Evolutionary conservation across 2,797 vertebrate species (phyloP).

Genomic region (Sandelia bainsii): DNA sequence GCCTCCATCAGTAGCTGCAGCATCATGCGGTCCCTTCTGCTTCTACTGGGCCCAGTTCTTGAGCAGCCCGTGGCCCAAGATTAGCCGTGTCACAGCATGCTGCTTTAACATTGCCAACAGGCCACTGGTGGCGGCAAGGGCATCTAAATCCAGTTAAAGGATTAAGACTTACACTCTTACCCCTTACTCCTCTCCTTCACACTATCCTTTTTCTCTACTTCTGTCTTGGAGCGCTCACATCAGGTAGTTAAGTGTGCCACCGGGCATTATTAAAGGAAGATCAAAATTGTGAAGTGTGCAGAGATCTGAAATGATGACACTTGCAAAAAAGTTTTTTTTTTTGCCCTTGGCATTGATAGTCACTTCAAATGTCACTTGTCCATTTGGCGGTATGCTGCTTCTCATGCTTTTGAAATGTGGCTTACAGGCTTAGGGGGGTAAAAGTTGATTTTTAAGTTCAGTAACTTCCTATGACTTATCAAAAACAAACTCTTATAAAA

Average conservation of each 20-base stretch:
- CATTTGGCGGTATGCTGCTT: slow-evolving; percentile 43
- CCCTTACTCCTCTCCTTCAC: slow-evolving; percentile 47
- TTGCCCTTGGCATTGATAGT: slow-evolving; percentile 49
- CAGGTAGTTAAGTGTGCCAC: slow-evolving; percentile 64
- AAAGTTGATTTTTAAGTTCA: slow-evolving; percentile 11
- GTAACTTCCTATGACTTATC: slow-evolving; percentile 1
- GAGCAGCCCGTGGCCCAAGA: slow-evolving; percentile 75
- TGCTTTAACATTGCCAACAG: slow-evolving; percentile 72
- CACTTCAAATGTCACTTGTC: slow-evolving; percentile 57
- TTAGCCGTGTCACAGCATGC: slow-evolving; percentile 78
- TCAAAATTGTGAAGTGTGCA: slow-evolving; percentile 64
- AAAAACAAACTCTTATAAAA: slow-evolving; percentile 13
- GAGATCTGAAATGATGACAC: slow-evolving; percentile 71
- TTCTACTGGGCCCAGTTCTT: slow-evolving; percentile 44
- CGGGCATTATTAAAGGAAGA: slow-evolving; percentile 72
- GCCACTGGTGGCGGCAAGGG: slow-evolving; percentile 66
- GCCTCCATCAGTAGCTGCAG: slow-evolving; percentile 47
- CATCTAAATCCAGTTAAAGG: slow-evolving; percentile 86
- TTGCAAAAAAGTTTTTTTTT: slow-evolving; percentile 64
- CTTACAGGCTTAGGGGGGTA: slow-evolving; percentile 26
- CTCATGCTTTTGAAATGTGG: slow-evolving; percentile 36
- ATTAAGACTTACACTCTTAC: slow-evolving; percentile 81
- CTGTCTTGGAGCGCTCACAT: slow-evolving; percentile 64
- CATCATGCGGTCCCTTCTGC: slow-evolving; percentile 50
- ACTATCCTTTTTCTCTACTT: slow-evolving; percentile 38